Base-by-base conservation (phyloP, 1,140 invertebrate species). In the Drosophila nannoptera region DNA sequence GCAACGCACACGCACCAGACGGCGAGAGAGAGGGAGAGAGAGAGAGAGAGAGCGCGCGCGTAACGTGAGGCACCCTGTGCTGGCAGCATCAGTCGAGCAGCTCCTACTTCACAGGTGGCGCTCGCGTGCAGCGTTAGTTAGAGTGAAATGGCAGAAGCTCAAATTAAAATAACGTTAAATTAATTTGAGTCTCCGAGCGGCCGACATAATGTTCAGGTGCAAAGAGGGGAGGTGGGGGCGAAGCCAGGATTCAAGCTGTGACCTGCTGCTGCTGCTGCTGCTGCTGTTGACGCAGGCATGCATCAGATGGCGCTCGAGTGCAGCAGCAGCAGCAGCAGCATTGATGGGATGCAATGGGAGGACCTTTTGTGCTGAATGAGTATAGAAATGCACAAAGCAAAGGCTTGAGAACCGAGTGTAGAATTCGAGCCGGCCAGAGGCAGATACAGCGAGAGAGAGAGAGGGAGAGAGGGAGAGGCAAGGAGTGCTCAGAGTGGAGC, bases 161-260 rank as follows among this genome's bases (percentile, higher is more conserved):
- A 73, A 84, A 86, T 84, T 84, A 86, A 84, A 86, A 84, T 80
- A 84, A 83, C 77, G 76, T 86, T 80, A 80, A 84, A 86, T 80
- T 86, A 84, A 84, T 84, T 86, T 78, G 80, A 84, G 81, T 63
- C 49, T 77, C 66, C 69, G 61, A 70, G 75, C 75, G 77, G 69
- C 64, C 56, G 46, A 46, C 77, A 78, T 71, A 71, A 78, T 61
- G 31, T 58, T 31, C 0, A 53, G 12, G 33, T 8, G 8, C 5
- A 16, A 5, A 33, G 5, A 45, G 22, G 3, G 6, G 40, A n/a
- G 40, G 8, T 14, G 9, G 14, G 45, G 8, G 9, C 9, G 9
- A 11, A 5, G 32, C 6, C 32, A 43, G 35, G 35, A 14, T n/a
- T 32, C 53, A 35, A 12, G 31, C 61, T 36, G 36, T 4, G 5